These are phyloP conservation scores for Eufriesea mexicana DNA, from an alignment of 1,140 invertebrate genomes.

Conservation along the genomic window DNA sequence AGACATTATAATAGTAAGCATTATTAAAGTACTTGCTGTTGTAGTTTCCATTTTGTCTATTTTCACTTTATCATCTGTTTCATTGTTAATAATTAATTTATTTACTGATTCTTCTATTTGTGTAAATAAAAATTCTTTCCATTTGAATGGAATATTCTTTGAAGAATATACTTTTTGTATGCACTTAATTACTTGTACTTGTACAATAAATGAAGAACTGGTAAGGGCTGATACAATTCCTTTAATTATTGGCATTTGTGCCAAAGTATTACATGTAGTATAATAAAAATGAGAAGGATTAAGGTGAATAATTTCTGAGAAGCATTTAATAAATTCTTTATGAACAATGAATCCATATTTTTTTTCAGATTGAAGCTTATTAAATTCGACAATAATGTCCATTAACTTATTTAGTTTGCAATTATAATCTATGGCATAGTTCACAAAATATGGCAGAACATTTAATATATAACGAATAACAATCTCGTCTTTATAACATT, in stretches of 20 bases:
- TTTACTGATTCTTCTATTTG: slow-evolving; percentile 60
- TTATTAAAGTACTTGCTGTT: slow-evolving; percentile 75
- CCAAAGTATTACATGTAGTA: slow-evolving; percentile 22
- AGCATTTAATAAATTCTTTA: slow-evolving; percentile 72
- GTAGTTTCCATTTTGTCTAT: slow-evolving; percentile 77
- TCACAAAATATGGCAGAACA: slow-evolving; percentile 65
- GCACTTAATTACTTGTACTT: slow-evolving; percentile 75
- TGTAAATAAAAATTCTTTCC: slow-evolving; percentile 71
- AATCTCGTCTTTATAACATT: slow-evolving; percentile 60
- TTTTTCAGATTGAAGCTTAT: slow-evolving; percentile 39
- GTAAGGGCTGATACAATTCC: slow-evolving; percentile 73
- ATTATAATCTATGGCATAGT: slow-evolving; percentile 40
- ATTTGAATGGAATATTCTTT: slow-evolving; percentile 59
- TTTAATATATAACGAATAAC: slow-evolving; percentile 58
- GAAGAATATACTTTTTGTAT: slow-evolving; percentile 70
- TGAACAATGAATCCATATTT: slow-evolving; percentile 73
- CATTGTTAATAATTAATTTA: background rate
- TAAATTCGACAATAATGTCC: slow-evolving; percentile 38
- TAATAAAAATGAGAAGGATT: slow-evolving; percentile 42
- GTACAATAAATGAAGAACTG: slow-evolving; percentile 75
- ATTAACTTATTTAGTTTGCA: slow-evolving; percentile 26
- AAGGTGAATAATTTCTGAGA: slow-evolving; percentile 70
- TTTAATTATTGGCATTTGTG: slow-evolving; percentile 56
- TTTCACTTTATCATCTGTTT: slow-evolving; percentile 50
- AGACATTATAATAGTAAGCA: slow-evolving; percentile 75